Evolutionary conservation across 2,113 vertebrate species (phyloP), one percentile per base, ranked within the genome.

Genomic region (Heterochromis multidens): DNA sequence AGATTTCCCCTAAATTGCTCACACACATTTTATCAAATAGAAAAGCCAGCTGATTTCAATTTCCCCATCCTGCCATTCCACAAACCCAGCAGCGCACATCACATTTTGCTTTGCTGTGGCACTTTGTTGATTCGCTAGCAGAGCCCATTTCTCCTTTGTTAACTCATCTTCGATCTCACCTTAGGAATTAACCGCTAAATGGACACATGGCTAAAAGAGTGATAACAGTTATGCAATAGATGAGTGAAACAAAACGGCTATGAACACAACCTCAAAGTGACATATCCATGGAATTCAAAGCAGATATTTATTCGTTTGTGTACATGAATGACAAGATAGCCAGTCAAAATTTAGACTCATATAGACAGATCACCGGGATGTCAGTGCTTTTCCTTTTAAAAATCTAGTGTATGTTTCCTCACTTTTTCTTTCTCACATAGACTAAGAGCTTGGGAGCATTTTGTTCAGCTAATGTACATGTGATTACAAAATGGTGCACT

Each of bases 61-160:
- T 89, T 89, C 72, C 62, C 67, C 72, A 57, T 76, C 56, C 82
- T 57, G 70, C 74, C 76, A 90, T 76, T 89, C 77, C 72, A 40
- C 81, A 60, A n/a, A 37, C 46, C 23, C 33, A 5, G 49, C 76
- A 74, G 70, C 19, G 13, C 7, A 11, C 19, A 23, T 31, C 56
- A 40, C 79, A 81, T 82, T 81, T 78, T 60, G 82, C 77, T 90
- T 79, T 31, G 9, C 52, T 56, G 54, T 78, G 87, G 87, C 89
- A 82, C 70, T 88, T 95, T 88, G 91, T 87, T 72, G 6, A 91
- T 91, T 87, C 77, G 84, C 81, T 80, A 70, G 80, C 59, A 63
- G 72, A 86, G 80, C 62, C 85, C 43, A 78, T 92, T 83, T 81
- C 49, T 43, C 27, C 40, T 59, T 90, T 87, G 83, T 86, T 67